Conservation (phyloP, 1,140 invertebrate species). For the Pinna nobilis region DNA sequence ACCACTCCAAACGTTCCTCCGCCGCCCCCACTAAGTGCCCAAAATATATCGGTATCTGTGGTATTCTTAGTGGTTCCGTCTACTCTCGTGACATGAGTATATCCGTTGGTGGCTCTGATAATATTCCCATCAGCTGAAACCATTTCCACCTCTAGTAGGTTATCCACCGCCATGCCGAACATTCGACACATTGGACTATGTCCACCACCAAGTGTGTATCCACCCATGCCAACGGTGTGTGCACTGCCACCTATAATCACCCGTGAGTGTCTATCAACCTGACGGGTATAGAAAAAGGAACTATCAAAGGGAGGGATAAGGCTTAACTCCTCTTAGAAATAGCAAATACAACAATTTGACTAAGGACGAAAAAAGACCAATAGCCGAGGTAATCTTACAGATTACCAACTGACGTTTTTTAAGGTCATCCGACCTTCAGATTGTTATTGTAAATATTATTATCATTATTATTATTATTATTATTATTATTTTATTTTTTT, state of each 20-base stretch:
- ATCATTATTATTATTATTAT: too few relatives aligned
- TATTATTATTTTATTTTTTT: too few relatives aligned
- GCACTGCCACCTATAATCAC: conserved; percentile 52
- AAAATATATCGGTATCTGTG: conserved; percentile 47
- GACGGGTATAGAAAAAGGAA: neutral
- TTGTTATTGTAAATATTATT: too few relatives aligned
- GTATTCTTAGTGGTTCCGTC: neutral
- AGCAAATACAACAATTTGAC: neutral
- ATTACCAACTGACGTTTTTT: neutral
- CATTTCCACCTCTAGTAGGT: conserved; percentile 51
- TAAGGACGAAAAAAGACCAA: neutral
- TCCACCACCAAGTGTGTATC: conserved; percentile 59
- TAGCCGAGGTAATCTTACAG: neutral
- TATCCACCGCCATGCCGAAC: conserved; percentile 60
- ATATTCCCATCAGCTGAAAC: conserved; percentile 43
- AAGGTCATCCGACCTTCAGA: too few relatives aligned
- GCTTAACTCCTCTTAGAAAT: neutral
- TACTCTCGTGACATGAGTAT: neutral
- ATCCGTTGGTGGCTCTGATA: neutral
- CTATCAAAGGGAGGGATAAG: too few relatives aligned
- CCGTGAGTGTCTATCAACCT: conserved; percentile 34
- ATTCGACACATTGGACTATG: conserved; percentile 52
- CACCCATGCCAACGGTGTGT: conserved; percentile 52
- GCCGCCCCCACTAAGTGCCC: conserved; percentile 60
- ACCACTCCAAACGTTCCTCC: conserved; percentile 58